These are phyloP conservation scores for Artibeus lituratus DNA, from an alignment of 2,797 vertebrate genomes.

Conservation along the genomic window DNA sequence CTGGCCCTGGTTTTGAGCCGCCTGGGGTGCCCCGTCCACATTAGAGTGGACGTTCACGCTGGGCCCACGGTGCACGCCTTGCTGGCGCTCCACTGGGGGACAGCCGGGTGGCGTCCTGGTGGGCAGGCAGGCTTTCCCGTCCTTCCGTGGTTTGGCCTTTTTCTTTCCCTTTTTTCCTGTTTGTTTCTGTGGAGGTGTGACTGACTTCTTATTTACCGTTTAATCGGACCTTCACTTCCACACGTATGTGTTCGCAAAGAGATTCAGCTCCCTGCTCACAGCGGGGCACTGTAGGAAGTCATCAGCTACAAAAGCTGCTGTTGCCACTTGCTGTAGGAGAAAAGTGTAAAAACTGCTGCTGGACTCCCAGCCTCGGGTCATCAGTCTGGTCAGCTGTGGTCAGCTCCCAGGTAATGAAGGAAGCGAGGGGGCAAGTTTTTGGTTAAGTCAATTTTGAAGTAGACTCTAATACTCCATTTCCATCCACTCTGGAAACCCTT, in stretches of 20 bases:
- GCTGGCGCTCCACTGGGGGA: not conserved
- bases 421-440: not conserved
- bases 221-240: not conserved
- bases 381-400: no score
- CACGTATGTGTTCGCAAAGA: not conserved
- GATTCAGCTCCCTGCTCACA: not conserved
- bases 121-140: not conserved
- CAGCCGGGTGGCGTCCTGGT: fast-evolving
- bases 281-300: not conserved
- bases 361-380: not conserved
- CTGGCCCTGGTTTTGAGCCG: not conserved
- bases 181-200: not conserved
- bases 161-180: not conserved
- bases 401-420: not conserved
- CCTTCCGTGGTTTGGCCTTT: not conserved
- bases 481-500: not conserved
- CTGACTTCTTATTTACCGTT: not conserved
- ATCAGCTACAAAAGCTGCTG: not conserved
- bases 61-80: fast-evolving
- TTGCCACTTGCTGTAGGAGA: not conserved
- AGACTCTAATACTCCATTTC: not conserved
- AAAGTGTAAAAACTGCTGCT: not conserved
- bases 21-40: not conserved
- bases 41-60: not conserved
- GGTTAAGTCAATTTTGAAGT: not conserved